Conservation (phyloP, 2,113 vertebrate genomes). For the Aleadryas rufinucha region DNA sequence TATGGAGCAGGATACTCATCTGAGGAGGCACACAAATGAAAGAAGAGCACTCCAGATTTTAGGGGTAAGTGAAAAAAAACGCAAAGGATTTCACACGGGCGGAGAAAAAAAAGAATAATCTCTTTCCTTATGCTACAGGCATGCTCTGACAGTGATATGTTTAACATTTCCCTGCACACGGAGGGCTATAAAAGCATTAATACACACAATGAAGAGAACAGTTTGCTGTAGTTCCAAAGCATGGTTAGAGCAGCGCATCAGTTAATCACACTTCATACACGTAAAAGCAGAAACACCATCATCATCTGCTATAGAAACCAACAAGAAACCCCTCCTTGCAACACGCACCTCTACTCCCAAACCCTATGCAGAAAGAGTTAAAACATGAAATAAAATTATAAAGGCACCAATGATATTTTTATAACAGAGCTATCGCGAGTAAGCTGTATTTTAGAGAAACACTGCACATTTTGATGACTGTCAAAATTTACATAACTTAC, state of each 20-base stretch:
- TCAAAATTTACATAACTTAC: slow-evolving; percentile 80
- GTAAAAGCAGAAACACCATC: slow-evolving; percentile 29
- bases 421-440: slow-evolving; percentile 60
- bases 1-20: background rate
- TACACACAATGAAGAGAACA: slow-evolving; percentile 14
- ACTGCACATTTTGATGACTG: slow-evolving; percentile 75
- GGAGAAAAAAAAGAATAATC: background rate
- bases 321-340: background rate
- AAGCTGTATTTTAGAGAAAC: slow-evolving; percentile 72
- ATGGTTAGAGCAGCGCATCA: background rate
- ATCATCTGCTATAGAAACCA: slow-evolving; percentile 28
- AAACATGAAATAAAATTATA: slow-evolving; percentile 69
- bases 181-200: slow-evolving; percentile 19
- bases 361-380: slow-evolving; percentile 62
- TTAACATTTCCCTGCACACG: slow-evolving; percentile 19
- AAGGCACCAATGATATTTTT: slow-evolving; percentile 67
- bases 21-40: background rate
- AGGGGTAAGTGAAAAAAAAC: background rate
- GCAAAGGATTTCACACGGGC: fast-evolving
- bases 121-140: background rate
- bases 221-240: slow-evolving; percentile 16
- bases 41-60: background rate
- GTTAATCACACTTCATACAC: background rate
- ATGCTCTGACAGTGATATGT: background rate
- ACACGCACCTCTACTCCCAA: background rate